These are phyloP conservation scores for Phoenicopterus ruber DNA, from an alignment of 2,113 vertebrate species.

Conservation along the genomic window DNA sequence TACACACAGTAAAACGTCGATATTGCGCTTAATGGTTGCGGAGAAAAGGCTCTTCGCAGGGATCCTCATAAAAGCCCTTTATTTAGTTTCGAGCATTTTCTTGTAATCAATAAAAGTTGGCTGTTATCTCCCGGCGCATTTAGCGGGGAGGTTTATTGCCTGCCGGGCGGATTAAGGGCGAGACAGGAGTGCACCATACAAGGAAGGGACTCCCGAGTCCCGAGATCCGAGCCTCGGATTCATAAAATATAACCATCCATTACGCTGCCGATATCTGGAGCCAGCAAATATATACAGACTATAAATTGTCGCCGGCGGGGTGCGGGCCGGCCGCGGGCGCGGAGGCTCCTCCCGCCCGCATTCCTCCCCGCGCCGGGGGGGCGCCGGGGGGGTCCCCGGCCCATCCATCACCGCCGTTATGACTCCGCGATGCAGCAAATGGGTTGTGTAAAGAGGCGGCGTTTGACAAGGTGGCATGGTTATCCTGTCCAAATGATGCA, in stretches of 20 bases:
- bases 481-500: conserved; percentile 64
- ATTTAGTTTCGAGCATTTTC: conserved; percentile 57
- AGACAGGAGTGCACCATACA: conserved; percentile 75
- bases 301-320: conserved; percentile 80
- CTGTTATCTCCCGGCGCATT: conserved; percentile 64
- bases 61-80: conserved; percentile 63
- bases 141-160: conserved; percentile 65
- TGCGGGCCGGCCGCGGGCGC: conserved; percentile 43
- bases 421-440: conserved; percentile 61
- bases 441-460: conserved; percentile 50
- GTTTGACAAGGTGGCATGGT: conserved; percentile 63
- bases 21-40: conserved; percentile 9
- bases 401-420: conserved; percentile 70
- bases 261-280: conserved; percentile 85
- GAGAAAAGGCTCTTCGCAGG: conserved; percentile 7
- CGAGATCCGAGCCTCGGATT: conserved; percentile 62
- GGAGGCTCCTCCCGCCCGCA: conserved; percentile 58
- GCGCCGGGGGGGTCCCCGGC: conserved; percentile 22
- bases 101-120: conserved; percentile 68
- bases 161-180: conserved; percentile 53
- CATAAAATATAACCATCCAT: conserved; percentile 79
- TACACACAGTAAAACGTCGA: conserved; percentile 14
- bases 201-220: conserved; percentile 71
- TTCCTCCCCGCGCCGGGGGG: conserved; percentile 58
- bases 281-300: conserved; percentile 89